Evolutionary conservation across 2,888 invertebrate genomes (phyloP), one percentile per base, ranked within the genome.

Genomic region (Tetranychus truncatus): DNA sequence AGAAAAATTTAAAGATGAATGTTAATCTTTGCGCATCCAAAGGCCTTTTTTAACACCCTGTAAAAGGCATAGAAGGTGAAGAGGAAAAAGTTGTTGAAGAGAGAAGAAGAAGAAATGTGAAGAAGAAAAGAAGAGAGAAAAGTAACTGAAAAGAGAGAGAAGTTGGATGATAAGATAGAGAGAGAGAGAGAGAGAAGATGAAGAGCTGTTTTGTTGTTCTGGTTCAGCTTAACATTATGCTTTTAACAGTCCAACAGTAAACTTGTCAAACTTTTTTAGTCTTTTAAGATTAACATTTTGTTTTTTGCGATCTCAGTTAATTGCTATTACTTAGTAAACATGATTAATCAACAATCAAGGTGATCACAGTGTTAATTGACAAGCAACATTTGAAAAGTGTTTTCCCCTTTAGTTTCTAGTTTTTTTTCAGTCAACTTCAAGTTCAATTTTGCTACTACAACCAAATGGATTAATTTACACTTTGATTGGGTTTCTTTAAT

Each of bases 1-100:
- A 55, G 15, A 15, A 15, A 55, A 55, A 55, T 55, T 55, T 15
- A 6, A 55, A 15, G 55, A 34, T 34, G 4, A 34, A 34, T 34
- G 55, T 15, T 55, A 55, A 55, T 15, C 55, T 55, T 55, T 55
- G 55, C 55, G 55, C 55, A 55, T 55, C 55, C 55, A 55, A 55
- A 55, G 55, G 15, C 55, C 55, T 55, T 55, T 55, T 55, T 55
- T 55, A 55, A 55, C 55, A 55, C 69, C 69, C 20, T 69, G 69
- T 69, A 69, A 69, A 20, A 24, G 21, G 69, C 18, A 11, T 20
- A 24, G 69, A 69, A 24, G 34, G 21, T 69, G 21, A 20, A 11
- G 69, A 24, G 21, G 67, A 21, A 9, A 21, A 21, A 21, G 67
- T 67, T 67, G 67, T 9, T 11, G n/a, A 21, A 24, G 69, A 24